phyloP scores from a whole-genome alignment of 2,797 vertebrate genomes.

The Chrosomus eos region DNA sequence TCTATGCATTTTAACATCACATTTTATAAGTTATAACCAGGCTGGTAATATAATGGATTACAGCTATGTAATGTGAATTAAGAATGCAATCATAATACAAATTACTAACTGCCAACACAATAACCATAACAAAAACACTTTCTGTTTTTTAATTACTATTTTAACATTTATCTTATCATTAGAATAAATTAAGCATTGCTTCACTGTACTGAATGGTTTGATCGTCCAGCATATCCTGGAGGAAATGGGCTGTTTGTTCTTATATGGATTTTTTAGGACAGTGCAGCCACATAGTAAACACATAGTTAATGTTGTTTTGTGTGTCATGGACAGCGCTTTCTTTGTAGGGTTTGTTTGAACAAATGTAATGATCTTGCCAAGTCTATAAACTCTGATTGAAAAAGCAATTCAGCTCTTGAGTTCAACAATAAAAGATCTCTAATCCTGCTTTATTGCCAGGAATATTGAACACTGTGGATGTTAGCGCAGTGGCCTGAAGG shows the following conservation, averaged over 20 bases:
- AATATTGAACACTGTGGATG: constrained; percentile 77
- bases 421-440: constrained; percentile 72
- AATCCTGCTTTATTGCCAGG: constrained; percentile 70
- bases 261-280: constrained; percentile 48
- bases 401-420: constrained; percentile 68
- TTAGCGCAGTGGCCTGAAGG: constrained; percentile 72
- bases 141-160: neutral
- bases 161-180: neutral
- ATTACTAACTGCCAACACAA: neutral
- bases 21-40: neutral
- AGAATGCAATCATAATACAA: neutral
- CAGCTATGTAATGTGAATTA: neutral
- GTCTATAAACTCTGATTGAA: constrained; percentile 74
- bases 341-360: constrained; percentile 70
- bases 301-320: constrained; percentile 66
- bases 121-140: neutral
- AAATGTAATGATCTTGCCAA: constrained; percentile 71
- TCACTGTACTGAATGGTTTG: neutral
- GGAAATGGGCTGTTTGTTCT: constrained; percentile 18
- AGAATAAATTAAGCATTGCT: neutral
- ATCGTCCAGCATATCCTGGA: neutral
- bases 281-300: constrained; percentile 63
- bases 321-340: constrained; percentile 66
- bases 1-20: neutral
- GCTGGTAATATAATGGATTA: neutral